phyloP scores from a whole-genome alignment of 2,797 vertebrate genomes.

The Tenualosa ilisha region DNA sequence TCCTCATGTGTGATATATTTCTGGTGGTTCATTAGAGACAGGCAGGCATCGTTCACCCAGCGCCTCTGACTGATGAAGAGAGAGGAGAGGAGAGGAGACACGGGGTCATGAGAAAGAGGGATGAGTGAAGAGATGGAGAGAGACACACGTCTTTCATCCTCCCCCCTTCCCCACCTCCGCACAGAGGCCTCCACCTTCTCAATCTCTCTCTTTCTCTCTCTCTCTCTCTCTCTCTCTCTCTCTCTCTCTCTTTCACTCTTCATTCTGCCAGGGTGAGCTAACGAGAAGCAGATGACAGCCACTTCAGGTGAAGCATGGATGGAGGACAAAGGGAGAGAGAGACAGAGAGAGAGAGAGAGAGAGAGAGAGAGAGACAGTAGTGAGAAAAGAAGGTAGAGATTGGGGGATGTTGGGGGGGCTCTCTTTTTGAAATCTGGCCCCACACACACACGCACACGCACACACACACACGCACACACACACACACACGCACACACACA shows the following conservation, averaged over 20 bases:
- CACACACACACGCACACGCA: not conserved
- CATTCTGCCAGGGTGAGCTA: constrained; percentile 22
- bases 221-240: not conserved
- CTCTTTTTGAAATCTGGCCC: not conserved
- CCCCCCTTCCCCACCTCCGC: not conserved
- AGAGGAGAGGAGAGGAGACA: not conserved
- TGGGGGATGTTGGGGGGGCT: not conserved
- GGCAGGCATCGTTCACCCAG: not conserved
- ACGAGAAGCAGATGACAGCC: constrained; percentile 52
- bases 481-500: constrained; percentile 18
- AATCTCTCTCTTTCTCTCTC: not conserved
- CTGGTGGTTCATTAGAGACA: not conserved
- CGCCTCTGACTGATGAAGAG: not conserved
- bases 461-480: constrained; percentile 18
- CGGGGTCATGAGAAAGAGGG: constrained; percentile 24
- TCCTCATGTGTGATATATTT: constrained; percentile 1
- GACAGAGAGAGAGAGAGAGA: constrained; percentile 20
- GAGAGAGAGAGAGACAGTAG: constrained; percentile 5
- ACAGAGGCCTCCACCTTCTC: not conserved
- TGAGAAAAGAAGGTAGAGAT: constrained; percentile 18
- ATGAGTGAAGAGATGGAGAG: constrained; percentile 12
- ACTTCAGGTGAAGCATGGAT: constrained; percentile 36
- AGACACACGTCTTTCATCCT: constrained; percentile 4
- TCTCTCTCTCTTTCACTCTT: not conserved
- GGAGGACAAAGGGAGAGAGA: constrained; percentile 27